A percentile compares a stretch with the other conserved stretches of the same genome.
These are phyloP conservation scores for Tetragonisca angustula DNA, from an alignment of 2,888 invertebrate genomes.

Conservation along the genomic window DNA sequence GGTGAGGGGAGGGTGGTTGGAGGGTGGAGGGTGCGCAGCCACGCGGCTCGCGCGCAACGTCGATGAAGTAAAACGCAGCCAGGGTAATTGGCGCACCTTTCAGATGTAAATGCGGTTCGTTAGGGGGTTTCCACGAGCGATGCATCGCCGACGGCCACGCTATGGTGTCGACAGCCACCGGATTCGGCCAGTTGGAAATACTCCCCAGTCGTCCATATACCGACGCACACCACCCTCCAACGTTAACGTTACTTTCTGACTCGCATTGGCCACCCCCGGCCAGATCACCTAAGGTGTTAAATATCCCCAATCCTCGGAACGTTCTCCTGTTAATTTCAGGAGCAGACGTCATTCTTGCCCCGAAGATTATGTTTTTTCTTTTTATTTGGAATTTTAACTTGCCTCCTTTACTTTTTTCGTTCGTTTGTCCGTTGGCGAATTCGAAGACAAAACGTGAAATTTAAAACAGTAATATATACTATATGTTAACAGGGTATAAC, in stretches of 20 bases:
- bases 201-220: constrained; percentile 60
- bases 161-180: constrained; percentile 58
- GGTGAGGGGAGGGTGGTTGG: too few species aligned
- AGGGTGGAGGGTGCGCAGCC: constrained; percentile 17
- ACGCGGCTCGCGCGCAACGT: constrained; percentile 57
- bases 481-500: too few species aligned
- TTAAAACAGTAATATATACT: too few species aligned
- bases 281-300: constrained; percentile 55
- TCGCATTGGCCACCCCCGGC: constrained; percentile 15
- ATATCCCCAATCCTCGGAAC: constrained; percentile 17
- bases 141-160: constrained; percentile 66
- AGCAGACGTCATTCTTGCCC: constrained; percentile 30
- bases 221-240: constrained; percentile 45
- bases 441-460: too few species aligned
- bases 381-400: too few species aligned
- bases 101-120: constrained; percentile 82
- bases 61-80: constrained; percentile 78
- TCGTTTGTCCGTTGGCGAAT: too few species aligned
- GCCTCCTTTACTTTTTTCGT: too few species aligned
- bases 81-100: constrained; percentile 80
- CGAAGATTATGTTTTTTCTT: too few species aligned
- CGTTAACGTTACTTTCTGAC: constrained; percentile 46
- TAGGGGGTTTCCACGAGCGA: constrained; percentile 75
- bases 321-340: constrained; percentile 58
- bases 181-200: constrained; percentile 72